Conservation (phyloP, 2,797 vertebrate genomes). For the Cossypha dichroa region DNA sequence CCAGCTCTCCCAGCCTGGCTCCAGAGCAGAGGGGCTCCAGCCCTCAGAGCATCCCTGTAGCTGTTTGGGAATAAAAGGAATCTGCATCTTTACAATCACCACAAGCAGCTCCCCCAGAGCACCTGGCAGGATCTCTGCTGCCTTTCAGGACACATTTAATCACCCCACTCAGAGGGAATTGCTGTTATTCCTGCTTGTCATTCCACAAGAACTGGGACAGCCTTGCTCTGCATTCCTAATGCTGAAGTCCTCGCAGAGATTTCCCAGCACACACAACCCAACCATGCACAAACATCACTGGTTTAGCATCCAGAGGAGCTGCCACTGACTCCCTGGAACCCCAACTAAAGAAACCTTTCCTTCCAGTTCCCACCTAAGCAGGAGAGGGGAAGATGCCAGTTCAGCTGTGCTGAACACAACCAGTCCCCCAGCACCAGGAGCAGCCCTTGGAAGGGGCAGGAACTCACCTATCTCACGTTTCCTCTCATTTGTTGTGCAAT, state of each 20-base stretch:
- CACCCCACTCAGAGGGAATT: neutral
- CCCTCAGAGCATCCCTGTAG: fast-evolving
- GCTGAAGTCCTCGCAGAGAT: neutral
- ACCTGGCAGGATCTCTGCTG: neutral
- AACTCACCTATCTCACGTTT: constrained; percentile 96
- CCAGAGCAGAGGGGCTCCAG: neutral
- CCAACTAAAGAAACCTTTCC: neutral
- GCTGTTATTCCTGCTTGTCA: neutral
- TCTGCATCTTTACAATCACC: neutral
- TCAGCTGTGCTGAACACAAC: fast-evolving
- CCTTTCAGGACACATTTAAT: neutral
- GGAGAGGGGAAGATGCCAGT: neutral
- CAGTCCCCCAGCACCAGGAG: too few relatives aligned
- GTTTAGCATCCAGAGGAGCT: fast-evolving
- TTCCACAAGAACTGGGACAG: neutral
- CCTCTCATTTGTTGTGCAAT: constrained; percentile 94
- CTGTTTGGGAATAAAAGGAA: neutral
- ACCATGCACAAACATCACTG: fast-evolving
- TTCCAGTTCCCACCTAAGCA: neutral
- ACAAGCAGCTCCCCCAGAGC: neutral
- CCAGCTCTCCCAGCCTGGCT: neutral
- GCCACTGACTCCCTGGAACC: neutral
- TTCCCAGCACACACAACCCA: neutral
- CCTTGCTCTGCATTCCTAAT: neutral
- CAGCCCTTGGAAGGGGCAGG: neutral